A percentile compares a stretch with the other conserved stretches of the same genome.
phyloP scores from a whole-genome alignment of 2,888 invertebrate species.

The Drosophila birchii region DNA sequence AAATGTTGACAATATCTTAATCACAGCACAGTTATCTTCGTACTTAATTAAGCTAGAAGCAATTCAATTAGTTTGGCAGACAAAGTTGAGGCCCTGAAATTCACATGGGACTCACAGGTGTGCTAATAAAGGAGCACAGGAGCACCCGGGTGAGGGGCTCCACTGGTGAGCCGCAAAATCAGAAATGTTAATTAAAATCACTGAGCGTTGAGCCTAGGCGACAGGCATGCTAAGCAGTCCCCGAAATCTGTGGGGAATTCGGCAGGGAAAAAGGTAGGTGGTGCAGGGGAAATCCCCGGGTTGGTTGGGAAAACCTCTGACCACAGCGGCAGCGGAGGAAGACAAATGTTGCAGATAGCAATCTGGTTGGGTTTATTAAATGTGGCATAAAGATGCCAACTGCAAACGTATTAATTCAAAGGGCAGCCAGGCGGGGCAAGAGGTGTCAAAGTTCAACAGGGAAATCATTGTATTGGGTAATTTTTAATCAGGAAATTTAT shows the following conservation, averaged over 20 bases:
- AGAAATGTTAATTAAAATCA: slow-evolving; percentile 81
- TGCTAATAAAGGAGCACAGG: slow-evolving; percentile 58
- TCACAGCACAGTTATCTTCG: slow-evolving; percentile 54
- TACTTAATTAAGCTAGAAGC: slow-evolving; percentile 73
- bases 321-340: slow-evolving; percentile 44
- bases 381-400: slow-evolving; percentile 32
- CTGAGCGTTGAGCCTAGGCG: slow-evolving; percentile 61
- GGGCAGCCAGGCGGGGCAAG: neutral
- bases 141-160: neutral
- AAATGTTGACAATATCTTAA: slow-evolving; percentile 53
- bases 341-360: slow-evolving; percentile 49
- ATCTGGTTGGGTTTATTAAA: slow-evolving; percentile 39
- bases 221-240: slow-evolving; percentile 55
- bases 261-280: slow-evolving; percentile 1
- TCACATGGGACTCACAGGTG: slow-evolving; percentile 60
- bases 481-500: too few species aligned
- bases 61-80: slow-evolving; percentile 72
- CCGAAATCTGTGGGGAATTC: slow-evolving; percentile 58
- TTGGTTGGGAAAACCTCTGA: slow-evolving; percentile 45
- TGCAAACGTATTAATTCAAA: slow-evolving; percentile 55
- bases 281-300: slow-evolving; percentile 2
- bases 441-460: neutral
- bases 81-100: slow-evolving; percentile 44
- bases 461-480: neutral
- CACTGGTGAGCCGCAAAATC: slow-evolving; percentile 68